Evolutionary conservation across 2,888 invertebrate genomes (phyloP).

Genomic region (Heliconius aoede): DNA sequence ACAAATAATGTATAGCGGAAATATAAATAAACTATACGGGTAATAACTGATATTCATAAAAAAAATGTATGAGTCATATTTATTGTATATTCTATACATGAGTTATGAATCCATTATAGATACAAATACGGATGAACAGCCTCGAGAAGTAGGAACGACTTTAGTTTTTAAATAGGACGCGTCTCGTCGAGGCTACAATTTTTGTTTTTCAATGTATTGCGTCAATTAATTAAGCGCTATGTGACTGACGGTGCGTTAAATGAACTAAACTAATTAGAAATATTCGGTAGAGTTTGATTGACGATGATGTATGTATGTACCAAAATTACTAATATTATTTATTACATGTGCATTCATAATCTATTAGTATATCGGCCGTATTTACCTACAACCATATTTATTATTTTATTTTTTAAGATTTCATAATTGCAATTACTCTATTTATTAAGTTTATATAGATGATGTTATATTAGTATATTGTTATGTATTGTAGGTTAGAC

Average conservation of each 20-base stretch:
- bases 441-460: neutral
- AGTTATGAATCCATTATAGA: constrained; percentile 25
- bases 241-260: constrained; percentile 10
- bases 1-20: neutral
- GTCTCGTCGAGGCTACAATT: neutral
- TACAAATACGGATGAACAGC: constrained; percentile 23
- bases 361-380: no score
- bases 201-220: neutral
- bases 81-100: constrained; percentile 21
- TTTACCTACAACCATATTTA: no score
- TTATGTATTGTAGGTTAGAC: neutral
- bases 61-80: constrained; percentile 14
- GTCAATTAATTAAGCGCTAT: constrained; percentile 12
- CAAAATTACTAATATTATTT: no score
- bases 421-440: neutral
- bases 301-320: neutral
- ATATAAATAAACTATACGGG: neutral
- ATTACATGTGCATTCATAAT: no score
- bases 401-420: no score
- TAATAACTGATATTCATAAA: neutral
- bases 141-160: constrained; percentile 1
- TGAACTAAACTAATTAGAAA: neutral
- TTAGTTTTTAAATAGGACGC: constrained; percentile 20
- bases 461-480: neutral
- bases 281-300: neutral